Conservation (phyloP, 2,113 vertebrate genomes). For the Catharus bicknelli region DNA sequence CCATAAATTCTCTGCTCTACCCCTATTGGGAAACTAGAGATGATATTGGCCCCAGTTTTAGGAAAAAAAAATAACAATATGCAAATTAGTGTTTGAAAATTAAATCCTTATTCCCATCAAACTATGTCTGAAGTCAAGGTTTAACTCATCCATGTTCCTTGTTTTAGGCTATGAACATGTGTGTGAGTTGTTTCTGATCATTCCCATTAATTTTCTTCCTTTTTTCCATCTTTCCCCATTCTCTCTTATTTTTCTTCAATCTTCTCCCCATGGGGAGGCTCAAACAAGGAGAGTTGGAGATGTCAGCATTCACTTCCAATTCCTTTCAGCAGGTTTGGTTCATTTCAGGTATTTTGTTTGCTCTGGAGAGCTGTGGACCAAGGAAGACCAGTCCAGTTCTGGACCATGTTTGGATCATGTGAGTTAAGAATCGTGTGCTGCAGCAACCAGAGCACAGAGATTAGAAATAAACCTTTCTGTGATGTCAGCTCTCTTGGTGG, state of each 20-base stretch:
- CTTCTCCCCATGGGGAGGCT: not conserved
- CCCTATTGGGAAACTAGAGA: not conserved
- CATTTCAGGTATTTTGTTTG: not conserved
- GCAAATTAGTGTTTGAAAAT: not conserved
- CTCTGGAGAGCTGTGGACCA: not conserved
- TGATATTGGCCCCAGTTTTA: not conserved
- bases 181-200: not conserved
- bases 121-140: not conserved
- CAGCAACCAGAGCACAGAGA: fast-evolving
- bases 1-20: not conserved
- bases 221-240: not conserved
- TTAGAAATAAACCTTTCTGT: not conserved
- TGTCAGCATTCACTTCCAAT: not conserved
- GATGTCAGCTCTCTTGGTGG: not conserved
- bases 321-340: not conserved
- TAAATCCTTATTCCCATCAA: not conserved
- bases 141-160: not conserved
- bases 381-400: not conserved
- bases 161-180: not conserved
- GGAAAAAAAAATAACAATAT: not conserved
- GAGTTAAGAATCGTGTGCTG: not conserved
- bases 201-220: not conserved
- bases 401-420: not conserved
- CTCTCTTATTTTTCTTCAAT: not conserved
- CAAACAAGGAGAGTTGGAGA: not conserved